Conservation (phyloP, 2,888 invertebrate genomes). For the Biston betularia region DNA sequence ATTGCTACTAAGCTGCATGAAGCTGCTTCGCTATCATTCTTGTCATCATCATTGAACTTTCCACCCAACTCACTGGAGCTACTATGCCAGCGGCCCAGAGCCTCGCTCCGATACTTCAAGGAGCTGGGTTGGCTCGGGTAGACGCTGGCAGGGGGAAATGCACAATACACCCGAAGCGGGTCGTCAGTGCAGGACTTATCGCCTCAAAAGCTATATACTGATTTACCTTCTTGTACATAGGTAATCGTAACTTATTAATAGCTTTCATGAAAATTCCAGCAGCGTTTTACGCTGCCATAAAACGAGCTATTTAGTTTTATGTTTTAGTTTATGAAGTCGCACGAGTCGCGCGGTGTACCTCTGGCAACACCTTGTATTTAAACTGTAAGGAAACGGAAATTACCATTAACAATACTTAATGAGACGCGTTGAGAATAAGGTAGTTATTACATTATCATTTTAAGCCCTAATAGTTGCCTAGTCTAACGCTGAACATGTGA, state of each 20-base stretch:
- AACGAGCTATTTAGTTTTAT: conserved; percentile 45
- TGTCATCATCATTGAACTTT: no score
- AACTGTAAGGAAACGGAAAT: conserved; percentile 15
- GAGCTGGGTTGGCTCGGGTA: no score
- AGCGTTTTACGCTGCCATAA: conserved; percentile 44
- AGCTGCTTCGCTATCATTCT: no score
- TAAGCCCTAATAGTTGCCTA: no score
- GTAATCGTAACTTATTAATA: conserved; percentile 21
- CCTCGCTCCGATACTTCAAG: no score
- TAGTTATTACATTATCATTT: background rate
- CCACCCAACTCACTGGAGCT: no score
- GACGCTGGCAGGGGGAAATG: no score
- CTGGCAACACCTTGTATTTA: background rate
- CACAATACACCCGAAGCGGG: no score
- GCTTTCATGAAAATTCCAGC: conserved; percentile 42
- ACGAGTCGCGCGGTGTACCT: background rate
- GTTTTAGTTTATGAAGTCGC: conserved; percentile 12
- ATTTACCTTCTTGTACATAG: background rate
- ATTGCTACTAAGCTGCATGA: no score
- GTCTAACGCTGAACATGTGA: no score
- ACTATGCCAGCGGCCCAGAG: no score
- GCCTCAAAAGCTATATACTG: background rate
- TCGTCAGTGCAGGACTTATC: no score
- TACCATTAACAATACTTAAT: conserved; percentile 1
- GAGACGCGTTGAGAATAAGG: background rate